Conservation (phyloP, 2,888 invertebrate genomes). For the Yponomeuta evonymella region DNA sequence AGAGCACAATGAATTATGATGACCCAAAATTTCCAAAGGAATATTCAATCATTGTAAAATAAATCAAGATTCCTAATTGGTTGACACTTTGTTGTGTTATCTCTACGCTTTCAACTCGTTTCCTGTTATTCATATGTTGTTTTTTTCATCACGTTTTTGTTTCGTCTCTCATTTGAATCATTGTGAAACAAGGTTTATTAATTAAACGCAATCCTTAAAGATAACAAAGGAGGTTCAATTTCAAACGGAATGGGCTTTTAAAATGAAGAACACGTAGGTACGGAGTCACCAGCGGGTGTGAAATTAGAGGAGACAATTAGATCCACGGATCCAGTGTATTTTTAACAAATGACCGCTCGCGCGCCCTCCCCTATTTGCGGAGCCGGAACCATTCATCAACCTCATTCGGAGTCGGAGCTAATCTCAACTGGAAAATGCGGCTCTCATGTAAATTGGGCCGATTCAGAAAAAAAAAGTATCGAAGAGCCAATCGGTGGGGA, state of each 20-base stretch:
- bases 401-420: conserved; percentile 69
- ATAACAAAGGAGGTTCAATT: conserved; percentile 47
- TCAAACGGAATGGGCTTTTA: conserved; percentile 33
- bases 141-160: conserved; percentile 15
- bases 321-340: conserved; percentile 75
- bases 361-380: conserved; percentile 39
- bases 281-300: conserved; percentile 69
- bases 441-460: conserved; percentile 76
- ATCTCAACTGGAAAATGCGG: conserved; percentile 72
- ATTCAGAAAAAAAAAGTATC: conserved; percentile 37
- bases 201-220: conserved; percentile 7
- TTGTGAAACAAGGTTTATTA: conserved; percentile 7
- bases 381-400: conserved; percentile 73
- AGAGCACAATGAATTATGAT: background rate
- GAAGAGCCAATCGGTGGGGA: conserved; percentile 70
- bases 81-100: conserved; percentile 29
- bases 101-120: conserved; percentile 23
- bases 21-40: background rate
- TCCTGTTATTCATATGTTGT: conserved; percentile 23
- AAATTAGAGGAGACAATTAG: conserved; percentile 76
- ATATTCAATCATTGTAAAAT: conserved; percentile 31
- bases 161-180: conserved; percentile 4
- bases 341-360: conserved; percentile 73
- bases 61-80: conserved; percentile 28
- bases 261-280: conserved; percentile 25